phyloP scores from a whole-genome alignment of 2,888 invertebrate genomes.

The Himalopsyche kuldschensis region DNA sequence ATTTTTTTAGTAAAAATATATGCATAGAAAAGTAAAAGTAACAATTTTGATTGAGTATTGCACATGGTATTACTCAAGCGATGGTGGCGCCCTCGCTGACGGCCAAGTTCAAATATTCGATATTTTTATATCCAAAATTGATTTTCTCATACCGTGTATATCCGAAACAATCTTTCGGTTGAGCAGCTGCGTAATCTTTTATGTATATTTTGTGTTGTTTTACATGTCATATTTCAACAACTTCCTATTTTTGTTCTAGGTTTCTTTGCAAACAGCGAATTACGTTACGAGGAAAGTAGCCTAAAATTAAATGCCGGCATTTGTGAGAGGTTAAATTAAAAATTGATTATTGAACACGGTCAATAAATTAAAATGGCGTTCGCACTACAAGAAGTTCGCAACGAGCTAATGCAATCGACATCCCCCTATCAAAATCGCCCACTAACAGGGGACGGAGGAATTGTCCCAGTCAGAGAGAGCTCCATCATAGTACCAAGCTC shows the following conservation, averaged over 20 bases:
- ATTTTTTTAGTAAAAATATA: too few relatives aligned
- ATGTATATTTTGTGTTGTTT: too few relatives aligned
- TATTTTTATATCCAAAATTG: too few relatives aligned
- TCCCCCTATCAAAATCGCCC: not conserved
- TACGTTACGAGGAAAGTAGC: not conserved
- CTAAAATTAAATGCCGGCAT: not conserved
- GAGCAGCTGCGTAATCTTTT: too few relatives aligned
- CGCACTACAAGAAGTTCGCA: conserved; percentile 19
- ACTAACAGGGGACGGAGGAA: not conserved
- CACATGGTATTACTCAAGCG: too few relatives aligned
- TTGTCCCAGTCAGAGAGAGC: not conserved
- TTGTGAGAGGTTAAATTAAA: not conserved
- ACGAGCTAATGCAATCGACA: conserved; percentile 8
- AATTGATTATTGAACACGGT: not conserved
- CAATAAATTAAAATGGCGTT: conserved; percentile 17
- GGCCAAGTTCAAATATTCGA: too few relatives aligned
- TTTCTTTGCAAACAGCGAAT: not conserved
- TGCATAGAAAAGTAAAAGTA: too few relatives aligned
- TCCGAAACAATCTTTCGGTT: too few relatives aligned
- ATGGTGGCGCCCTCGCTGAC: too few relatives aligned
- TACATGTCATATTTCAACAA: too few relatives aligned
- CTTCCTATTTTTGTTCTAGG: not conserved
- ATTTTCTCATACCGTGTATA: too few relatives aligned
- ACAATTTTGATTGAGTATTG: too few relatives aligned
- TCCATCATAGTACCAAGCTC: not conserved